These are phyloP conservation scores for Centroberyx gerrardi DNA, from an alignment of 2,797 vertebrate genomes.

Conservation along the genomic window DNA sequence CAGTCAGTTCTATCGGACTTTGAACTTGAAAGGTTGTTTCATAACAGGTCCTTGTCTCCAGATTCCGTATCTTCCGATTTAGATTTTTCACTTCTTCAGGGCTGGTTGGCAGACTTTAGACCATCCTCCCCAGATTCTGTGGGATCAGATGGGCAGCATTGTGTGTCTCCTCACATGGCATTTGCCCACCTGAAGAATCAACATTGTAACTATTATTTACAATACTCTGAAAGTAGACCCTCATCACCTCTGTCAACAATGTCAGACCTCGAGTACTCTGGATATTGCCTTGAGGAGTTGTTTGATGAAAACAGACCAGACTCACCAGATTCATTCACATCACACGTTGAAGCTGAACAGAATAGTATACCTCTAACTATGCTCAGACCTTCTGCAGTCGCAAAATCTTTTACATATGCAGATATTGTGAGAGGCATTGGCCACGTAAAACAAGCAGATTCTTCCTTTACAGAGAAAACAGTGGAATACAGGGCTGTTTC, in stretches of 20 bases:
- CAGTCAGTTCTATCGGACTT: conserved; percentile 7
- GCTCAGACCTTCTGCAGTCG: background rate
- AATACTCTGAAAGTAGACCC: background rate
- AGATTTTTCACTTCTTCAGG: background rate
- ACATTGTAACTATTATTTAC: no score
- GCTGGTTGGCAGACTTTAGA: background rate
- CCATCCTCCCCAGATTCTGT: conserved; percentile 2
- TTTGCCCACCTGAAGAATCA: background rate
- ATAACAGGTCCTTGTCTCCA: background rate
- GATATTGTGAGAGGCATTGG: no score
- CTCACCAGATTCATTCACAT: background rate
- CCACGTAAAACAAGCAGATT: no score
- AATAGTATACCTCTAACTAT: background rate
- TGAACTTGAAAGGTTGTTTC: background rate
- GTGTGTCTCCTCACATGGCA: no score
- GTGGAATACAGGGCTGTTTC: no score
- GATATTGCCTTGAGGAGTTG: background rate
- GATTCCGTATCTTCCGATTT: no score
- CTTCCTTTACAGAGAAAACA: no score
- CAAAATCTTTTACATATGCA: no score
- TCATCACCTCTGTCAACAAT: background rate
- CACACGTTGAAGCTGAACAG: background rate
- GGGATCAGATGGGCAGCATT: no score
- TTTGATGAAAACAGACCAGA: conserved; percentile 7
- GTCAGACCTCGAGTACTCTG: conserved; percentile 3